phyloP scores from a whole-genome alignment of 53 echinoderm and acorn worm species.

The Crossaster papposus region DNA sequence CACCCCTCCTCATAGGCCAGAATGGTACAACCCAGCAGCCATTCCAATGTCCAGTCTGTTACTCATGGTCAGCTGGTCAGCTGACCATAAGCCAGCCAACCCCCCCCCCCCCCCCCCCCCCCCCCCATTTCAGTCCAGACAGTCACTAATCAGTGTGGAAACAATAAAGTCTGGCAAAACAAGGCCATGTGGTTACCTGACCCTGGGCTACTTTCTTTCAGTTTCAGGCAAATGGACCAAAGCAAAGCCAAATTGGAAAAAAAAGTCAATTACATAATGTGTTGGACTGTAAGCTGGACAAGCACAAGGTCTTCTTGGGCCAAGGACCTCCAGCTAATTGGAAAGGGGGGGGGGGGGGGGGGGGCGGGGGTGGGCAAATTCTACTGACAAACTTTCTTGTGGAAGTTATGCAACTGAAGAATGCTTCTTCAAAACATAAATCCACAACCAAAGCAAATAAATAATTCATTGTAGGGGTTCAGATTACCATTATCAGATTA shows the following conservation, averaged over 20 bases:
- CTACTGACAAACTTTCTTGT: background rate
- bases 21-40: slow-evolving; percentile 23
- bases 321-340: slow-evolving; percentile 15
- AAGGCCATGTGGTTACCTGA: slow-evolving; percentile 18
- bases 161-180: slow-evolving; percentile 53
- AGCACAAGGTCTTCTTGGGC: slow-evolving; percentile 37
- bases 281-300: background rate
- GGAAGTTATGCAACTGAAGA: background rate
- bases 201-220: background rate
- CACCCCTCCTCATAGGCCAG: background rate
- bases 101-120: no score
- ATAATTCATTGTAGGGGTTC: no score
- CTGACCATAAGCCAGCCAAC: slow-evolving; percentile 3
- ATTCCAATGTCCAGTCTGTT: slow-evolving; percentile 23
- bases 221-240: background rate
- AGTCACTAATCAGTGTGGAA: slow-evolving; percentile 47
- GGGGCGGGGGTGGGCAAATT: background rate
- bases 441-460: background rate
- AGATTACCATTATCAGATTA: no score
- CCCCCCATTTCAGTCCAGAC: slow-evolving; percentile 42
- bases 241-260: background rate
- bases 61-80: slow-evolving; percentile 55
- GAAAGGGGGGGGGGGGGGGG: background rate
- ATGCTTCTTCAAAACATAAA: background rate
- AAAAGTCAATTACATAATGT: slow-evolving; percentile 12